Base-by-base conservation (phyloP, 2,113 vertebrate species). In the Sinocyclocheilus anshuiensis region DNA sequence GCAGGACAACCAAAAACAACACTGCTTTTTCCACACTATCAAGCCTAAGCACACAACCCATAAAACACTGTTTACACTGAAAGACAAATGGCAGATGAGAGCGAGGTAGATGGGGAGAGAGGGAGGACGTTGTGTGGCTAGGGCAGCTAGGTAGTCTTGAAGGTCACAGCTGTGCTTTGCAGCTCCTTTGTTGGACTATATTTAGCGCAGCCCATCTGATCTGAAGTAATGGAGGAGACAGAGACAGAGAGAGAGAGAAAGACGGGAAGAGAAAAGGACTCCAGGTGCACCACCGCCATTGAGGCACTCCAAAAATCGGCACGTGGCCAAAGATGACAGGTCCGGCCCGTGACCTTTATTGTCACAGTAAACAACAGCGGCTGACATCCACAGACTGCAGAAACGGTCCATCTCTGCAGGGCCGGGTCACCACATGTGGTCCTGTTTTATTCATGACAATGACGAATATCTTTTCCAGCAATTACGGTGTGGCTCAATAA, bases 121-220 rank as follows among this genome's bases (percentile, higher is more conserved):
- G 55, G 61, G 83, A 75, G 61, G 89, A 88, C 24, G 74, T 45
- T 72, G 72, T 15, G 22, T 77, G 83, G 82, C 80, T 75, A 57
- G 42, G 83, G 89, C 84, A 77, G 88, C 77, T 77, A 89, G 85
- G 87, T 84, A 83, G 81, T 90, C 89, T 89, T 92, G 91, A 94
- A 94, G 93, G 93, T 93, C 93, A 93, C 87, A 65, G 83, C 88
- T 87, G 91, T 92, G 90, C 67, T 90, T 89, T 91, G 88, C 83
- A 80, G 86, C 78, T 89, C 83, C 89, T 91, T 88, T 91, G 69
- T 87, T 86, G 57, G 75, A 89, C 89, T 93, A 93, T 94, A 94
- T 94, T 94, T 93, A 93, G 91, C 91, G 50, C 77, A 90, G 89
- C 90, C 91, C 91, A 92, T 91, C 92, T 88, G 89, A 93, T 84